Percentiles rank a stretch among this genome's conserved stretches.
These are phyloP conservation scores for Cacoxenus indagator DNA, from an alignment of 2,888 invertebrate species.

Conservation along the genomic window DNA sequence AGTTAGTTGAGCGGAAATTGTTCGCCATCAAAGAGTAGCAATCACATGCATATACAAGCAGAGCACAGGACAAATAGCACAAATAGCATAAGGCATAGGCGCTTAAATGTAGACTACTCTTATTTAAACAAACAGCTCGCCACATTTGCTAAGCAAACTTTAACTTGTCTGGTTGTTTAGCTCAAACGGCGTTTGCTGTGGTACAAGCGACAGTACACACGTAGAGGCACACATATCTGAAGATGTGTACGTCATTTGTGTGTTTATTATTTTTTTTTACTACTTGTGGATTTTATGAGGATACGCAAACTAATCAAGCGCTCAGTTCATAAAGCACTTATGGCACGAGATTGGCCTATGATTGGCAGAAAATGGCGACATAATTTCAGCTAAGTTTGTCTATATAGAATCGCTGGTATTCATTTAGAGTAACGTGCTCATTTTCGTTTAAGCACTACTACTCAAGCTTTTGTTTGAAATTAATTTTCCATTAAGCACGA, in stretches of 20 bases:
- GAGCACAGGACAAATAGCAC: background rate
- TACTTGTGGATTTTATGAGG: background rate
- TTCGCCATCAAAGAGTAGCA: no score
- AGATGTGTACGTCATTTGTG: background rate
- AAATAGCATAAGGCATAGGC: background rate
- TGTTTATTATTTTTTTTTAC: background rate
- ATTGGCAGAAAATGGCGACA: background rate
- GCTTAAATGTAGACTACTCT: background rate
- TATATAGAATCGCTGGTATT: no score
- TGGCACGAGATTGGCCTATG: background rate
- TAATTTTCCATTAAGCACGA: background rate
- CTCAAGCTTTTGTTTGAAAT: no score
- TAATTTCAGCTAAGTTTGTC: no score
- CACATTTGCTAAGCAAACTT: background rate
- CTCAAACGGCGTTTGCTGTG: background rate
- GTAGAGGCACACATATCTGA: background rate
- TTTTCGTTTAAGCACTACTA: no score
- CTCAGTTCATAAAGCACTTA: background rate
- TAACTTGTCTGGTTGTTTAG: background rate
- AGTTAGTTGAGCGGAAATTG: background rate
- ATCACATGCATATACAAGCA: background rate
- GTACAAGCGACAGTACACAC: background rate
- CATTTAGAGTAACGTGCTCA: no score
- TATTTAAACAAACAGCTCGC: background rate
- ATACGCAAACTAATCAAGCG: slow-evolving; percentile 8